Evolutionary conservation across 1,140 invertebrate species (phyloP).

Genomic region (Penaeus japonicus): DNA sequence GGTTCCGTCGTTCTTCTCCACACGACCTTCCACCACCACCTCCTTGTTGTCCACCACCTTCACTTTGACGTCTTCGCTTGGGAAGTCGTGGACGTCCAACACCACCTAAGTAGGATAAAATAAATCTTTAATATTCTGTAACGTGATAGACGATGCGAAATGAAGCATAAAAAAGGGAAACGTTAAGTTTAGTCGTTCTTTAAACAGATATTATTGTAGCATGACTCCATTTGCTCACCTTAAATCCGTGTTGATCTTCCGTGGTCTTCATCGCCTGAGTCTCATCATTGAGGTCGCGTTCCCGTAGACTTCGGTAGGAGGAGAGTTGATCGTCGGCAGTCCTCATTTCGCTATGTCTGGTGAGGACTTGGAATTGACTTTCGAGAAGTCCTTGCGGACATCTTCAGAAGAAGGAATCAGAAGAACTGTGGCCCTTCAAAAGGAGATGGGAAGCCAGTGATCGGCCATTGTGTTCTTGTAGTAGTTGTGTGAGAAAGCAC

Average conservation of each 20-base stretch:
- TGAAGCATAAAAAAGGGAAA: background rate
- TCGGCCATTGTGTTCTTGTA: background rate
- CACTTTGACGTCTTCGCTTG: slow-evolving; percentile 18
- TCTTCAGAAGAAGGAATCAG: slow-evolving; percentile 23
- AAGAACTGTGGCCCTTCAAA: slow-evolving; percentile 19
- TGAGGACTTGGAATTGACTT: slow-evolving; percentile 14
- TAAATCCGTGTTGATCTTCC: slow-evolving; percentile 23
- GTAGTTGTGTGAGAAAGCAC: too few species aligned
- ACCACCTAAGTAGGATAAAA: slow-evolving; percentile 27
- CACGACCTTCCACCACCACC: slow-evolving; percentile 38
- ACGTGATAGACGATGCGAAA: background rate
- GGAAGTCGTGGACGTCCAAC: slow-evolving; percentile 31
- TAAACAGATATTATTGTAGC: background rate
- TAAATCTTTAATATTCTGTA: background rate
- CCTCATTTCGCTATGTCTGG: background rate
- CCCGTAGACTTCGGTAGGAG: slow-evolving; percentile 31
- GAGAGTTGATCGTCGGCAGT: background rate
- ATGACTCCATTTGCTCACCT: background rate
- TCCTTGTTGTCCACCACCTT: slow-evolving; percentile 37
- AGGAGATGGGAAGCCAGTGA: background rate
- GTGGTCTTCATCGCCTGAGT: slow-evolving; percentile 47
- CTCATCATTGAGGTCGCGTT: slow-evolving; percentile 35
- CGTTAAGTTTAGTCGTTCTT: too few species aligned
- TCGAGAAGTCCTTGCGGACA: slow-evolving; percentile 33
- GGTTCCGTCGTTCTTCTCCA: slow-evolving; percentile 7